A percentile compares a stretch with the other conserved stretches of the same genome.
Evolutionary conservation across 2,888 invertebrate species (phyloP).

Genomic region (Barypeithes pellucidus): DNA sequence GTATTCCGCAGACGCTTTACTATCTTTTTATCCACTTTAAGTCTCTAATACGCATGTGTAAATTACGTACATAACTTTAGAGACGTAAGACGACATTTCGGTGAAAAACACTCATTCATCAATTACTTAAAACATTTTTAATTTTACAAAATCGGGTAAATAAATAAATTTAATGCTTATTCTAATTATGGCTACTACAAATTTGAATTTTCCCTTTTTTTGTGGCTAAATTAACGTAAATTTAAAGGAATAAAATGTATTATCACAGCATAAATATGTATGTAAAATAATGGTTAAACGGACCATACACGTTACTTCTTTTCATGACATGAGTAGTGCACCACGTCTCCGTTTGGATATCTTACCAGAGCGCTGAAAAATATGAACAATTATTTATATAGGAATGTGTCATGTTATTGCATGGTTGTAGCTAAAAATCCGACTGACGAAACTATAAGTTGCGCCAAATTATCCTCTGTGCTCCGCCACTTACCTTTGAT

Average conservation of each 20-base stretch:
- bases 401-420: neutral
- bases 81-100: too few species aligned
- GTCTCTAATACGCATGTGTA: too few species aligned
- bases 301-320: conserved; percentile 63
- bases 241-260: neutral
- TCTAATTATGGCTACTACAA: neutral
- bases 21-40: too few species aligned
- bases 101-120: too few species aligned
- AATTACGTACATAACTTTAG: too few species aligned
- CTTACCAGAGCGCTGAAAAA: conserved; percentile 89
- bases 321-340: conserved; percentile 92
- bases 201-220: neutral
- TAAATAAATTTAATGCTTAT: neutral
- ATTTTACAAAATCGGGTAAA: neutral
- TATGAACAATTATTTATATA: conserved; percentile 24
- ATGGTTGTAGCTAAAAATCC: neutral
- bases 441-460: neutral
- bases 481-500: conserved; percentile 82
- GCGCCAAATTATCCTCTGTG: too few species aligned
- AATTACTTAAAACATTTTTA: too few species aligned
- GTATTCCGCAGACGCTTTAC: too few species aligned
- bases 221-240: neutral
- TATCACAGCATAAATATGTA: conserved; percentile 4
- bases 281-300: neutral
- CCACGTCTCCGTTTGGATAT: conserved; percentile 92